Percentiles rank a stretch among this genome's conserved stretches.
Evolutionary conservation across 37 sponge, comb jelly and placozoan species (phyloP).

Genomic region (Lycopodina hypogea): DNA sequence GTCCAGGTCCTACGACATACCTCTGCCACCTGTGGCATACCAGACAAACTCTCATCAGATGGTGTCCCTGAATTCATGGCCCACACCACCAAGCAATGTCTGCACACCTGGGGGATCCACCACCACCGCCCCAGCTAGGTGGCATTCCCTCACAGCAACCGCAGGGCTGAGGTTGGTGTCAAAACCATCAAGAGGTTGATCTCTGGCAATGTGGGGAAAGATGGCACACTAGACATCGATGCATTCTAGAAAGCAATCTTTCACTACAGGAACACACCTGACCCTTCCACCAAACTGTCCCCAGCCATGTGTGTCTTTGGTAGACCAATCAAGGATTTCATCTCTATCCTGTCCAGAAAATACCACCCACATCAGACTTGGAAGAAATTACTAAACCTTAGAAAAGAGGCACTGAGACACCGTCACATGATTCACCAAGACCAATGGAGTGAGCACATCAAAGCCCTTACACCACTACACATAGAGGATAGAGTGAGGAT

Average conservation of each 20-base stretch:
- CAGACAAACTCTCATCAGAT: slow-evolving; percentile 44
- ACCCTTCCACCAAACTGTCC: slow-evolving; percentile 32
- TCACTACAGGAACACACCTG: slow-evolving; percentile 47
- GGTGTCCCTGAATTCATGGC: slow-evolving; percentile 29
- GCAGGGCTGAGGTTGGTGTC: slow-evolving; percentile 16
- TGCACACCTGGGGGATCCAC: slow-evolving; percentile 30
- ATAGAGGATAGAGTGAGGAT: slow-evolving; percentile 35
- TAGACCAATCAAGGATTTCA: slow-evolving; percentile 36
- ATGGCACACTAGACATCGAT: slow-evolving; percentile 20
- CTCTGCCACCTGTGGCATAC: slow-evolving; percentile 35
- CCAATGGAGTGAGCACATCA: slow-evolving; percentile 42
- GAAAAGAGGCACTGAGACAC: slow-evolving; percentile 32
- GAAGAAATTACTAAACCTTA: slow-evolving; percentile 5
- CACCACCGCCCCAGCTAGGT: slow-evolving; percentile 51
- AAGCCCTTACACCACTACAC: slow-evolving; percentile 10
- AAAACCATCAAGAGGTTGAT: slow-evolving; percentile 42
- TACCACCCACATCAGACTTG: slow-evolving; percentile 22
- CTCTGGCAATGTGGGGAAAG: slow-evolving; percentile 30
- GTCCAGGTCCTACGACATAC: slow-evolving; percentile 16
- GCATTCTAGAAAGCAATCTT: slow-evolving; percentile 32
- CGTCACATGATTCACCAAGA: slow-evolving; percentile 37
- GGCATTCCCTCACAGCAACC: slow-evolving; percentile 41
- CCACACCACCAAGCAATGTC: slow-evolving; percentile 16
- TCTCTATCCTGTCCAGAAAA: slow-evolving; percentile 38
- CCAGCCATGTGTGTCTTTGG: slow-evolving; percentile 53